Percentiles rank a stretch among this genome's conserved stretches.
phyloP scores from a whole-genome alignment of 2,113 vertebrate genomes.

The Microcebus ravelobensis region DNA sequence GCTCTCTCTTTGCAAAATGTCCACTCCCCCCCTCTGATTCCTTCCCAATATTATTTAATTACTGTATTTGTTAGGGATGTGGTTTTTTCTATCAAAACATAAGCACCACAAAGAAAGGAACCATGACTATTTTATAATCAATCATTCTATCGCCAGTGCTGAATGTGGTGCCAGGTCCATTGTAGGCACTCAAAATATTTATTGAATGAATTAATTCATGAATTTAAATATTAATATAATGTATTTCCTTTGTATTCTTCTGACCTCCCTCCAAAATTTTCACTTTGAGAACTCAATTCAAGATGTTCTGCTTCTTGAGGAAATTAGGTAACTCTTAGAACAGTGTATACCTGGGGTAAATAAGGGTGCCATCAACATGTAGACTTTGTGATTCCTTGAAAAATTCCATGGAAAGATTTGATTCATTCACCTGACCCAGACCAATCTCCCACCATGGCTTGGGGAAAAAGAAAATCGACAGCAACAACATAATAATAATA shows the following conservation, averaged over 20 bases:
- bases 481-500: neutral
- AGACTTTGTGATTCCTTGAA: neutral
- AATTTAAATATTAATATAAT: constrained; percentile 3
- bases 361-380: neutral
- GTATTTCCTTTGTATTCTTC: neutral
- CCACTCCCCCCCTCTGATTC: neutral
- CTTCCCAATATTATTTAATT: neutral
- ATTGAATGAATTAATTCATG: neutral
- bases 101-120: neutral
- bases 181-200: neutral
- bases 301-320: neutral
- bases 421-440: neutral
- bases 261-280: neutral
- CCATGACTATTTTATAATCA: neutral
- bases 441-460: neutral
- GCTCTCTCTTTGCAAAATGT: neutral
- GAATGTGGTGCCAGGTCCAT: neutral
- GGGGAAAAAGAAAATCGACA: neutral
- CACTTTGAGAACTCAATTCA: neutral
- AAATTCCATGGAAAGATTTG: neutral
- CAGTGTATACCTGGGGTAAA: neutral
- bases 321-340: constrained; percentile 9
- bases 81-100: neutral
- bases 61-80: neutral
- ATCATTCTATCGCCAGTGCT: neutral